Base-by-base conservation (phyloP, 1,140 invertebrate genomes). In the Macrosteles quadrilineatus region DNA sequence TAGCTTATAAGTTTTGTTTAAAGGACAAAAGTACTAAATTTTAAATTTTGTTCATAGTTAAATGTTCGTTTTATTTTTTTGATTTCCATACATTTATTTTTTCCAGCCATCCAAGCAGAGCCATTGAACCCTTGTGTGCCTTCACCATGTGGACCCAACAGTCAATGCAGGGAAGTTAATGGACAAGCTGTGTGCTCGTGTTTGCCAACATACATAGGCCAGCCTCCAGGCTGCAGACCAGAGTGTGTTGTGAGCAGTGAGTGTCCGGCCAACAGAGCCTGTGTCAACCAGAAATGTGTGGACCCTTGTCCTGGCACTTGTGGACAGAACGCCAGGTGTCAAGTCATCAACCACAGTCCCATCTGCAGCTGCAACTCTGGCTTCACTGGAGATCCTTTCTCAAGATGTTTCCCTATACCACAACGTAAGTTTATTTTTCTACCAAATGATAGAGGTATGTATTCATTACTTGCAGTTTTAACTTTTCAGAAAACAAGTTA, bases 101-200 rank as follows among this genome's bases (percentile, higher is more conserved):
- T 50, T 53, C 73, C 72, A 30, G 80, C 78, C 23, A 68, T 73
- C 31, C 80, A 76, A 74, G 53, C 72, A 47, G 75, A 72, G 19
- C 64, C 76, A 23, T 25, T 72, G 47, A 74, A 83, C 68, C 81
- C 83, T 2, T 92, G 90, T 76, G 81, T 82, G 59, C 87, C 88
- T n/a, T 87, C 87, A 40, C 90, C 90, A 2, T 92, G 90, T 78
- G 88, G 88, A 32, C 82, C 83, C 14, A 87, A 87, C 76, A 89
- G 87, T 73, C 80, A 86, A 69, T 86, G 84, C 72, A 78, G 77
- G 69, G 80, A 82, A 47, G 77, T 81, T 53, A 80, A 82, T 74
- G 82, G 82, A 21, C 79, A 79, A 65, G 82, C 83, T 3, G 78
- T 81, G 9, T 85, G 84, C 72, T 76, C 78, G 4, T 87, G 86